A percentile compares a stretch with the other conserved stretches of the same genome.
Evolutionary conservation across 2,888 invertebrate species (phyloP).

Genomic region (Athetis lepigone): DNA sequence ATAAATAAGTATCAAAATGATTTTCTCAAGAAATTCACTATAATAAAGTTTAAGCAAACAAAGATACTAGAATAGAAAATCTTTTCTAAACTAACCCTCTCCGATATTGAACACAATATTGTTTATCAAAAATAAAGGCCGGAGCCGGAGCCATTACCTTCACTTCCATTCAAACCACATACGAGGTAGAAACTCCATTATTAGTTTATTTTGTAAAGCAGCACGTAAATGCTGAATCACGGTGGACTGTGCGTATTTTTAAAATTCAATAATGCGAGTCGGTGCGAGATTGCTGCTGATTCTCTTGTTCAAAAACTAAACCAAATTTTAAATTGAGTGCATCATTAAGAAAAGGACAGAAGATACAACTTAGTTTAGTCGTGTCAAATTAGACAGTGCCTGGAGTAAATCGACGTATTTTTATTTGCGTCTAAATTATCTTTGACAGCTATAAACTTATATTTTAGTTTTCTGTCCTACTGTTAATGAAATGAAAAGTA

Average conservation of each 20-base stretch:
- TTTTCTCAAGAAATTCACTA: neutral
- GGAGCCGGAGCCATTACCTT: conserved; percentile 42
- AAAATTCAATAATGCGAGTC: conserved; percentile 61
- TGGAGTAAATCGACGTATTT: no score
- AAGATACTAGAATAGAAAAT: conserved; percentile 20
- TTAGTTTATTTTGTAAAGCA: conserved; percentile 40
- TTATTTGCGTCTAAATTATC: no score
- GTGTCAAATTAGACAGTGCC: no score
- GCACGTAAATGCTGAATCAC: conserved; percentile 65
- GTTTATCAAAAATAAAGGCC: conserved; percentile 46
- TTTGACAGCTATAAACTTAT: no score
- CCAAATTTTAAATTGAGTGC: no score
- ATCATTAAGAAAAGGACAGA: no score
- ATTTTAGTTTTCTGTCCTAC: no score
- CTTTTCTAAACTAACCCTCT: conserved; percentile 13
- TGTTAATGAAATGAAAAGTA: no score
- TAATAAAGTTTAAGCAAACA: conserved; percentile 3
- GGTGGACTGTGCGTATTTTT: conserved; percentile 51
- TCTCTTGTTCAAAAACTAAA: no score
- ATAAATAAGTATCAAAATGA: neutral
- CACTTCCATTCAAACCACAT: conserved; percentile 22
- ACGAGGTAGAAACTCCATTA: conserved; percentile 36
- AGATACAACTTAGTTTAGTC: no score
- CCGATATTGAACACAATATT: conserved; percentile 36
- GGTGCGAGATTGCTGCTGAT: conserved; percentile 19